Percentiles rank a stretch among this genome's conserved stretches.
Conservation (phyloP, 2,888 invertebrate genomes). For the Spilarctia lutea region DNA sequence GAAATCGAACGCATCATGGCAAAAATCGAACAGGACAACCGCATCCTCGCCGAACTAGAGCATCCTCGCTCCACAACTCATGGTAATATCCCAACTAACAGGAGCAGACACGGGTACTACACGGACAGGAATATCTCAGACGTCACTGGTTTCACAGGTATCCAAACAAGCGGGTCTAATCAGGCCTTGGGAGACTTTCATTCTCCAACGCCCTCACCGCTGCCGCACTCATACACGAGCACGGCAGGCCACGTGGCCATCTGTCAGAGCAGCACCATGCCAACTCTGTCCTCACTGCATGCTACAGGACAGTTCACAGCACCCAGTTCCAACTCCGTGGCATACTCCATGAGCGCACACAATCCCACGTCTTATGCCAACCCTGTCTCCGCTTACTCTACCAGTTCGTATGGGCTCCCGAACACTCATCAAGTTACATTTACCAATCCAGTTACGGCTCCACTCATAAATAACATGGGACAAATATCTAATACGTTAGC, state of each 20-base stretch:
- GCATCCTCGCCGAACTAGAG: slow-evolving; percentile 96
- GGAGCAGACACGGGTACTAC: slow-evolving; percentile 25
- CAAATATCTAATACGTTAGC: slow-evolving; percentile 83
- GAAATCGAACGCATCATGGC: slow-evolving; percentile 98
- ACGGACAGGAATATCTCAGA: slow-evolving; percentile 28
- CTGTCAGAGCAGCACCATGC: slow-evolving; percentile 89
- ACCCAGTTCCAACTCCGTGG: slow-evolving; percentile 82
- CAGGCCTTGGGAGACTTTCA: slow-evolving; percentile 90
- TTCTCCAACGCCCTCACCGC: slow-evolving; percentile 87
- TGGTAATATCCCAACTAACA: slow-evolving; percentile 70
- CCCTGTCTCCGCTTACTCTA: slow-evolving; percentile 82
- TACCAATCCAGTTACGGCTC: slow-evolving; percentile 82
- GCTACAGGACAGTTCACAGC: slow-evolving; percentile 79
- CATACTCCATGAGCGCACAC: slow-evolving; percentile 83
- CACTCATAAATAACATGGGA: slow-evolving; percentile 82
- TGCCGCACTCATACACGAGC: slow-evolving; percentile 86
- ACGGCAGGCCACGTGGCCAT: slow-evolving; percentile 76
- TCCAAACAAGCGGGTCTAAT: slow-evolving; percentile 90
- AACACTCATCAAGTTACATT: slow-evolving; percentile 85
- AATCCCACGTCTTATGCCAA: slow-evolving; percentile 85
- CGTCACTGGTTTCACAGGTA: slow-evolving; percentile 67
- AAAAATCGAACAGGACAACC: slow-evolving; percentile 96
- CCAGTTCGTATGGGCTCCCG: slow-evolving; percentile 78
- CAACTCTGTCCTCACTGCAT: slow-evolving; percentile 85
- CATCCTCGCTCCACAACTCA: slow-evolving; percentile 91